These are phyloP conservation scores for Trichosurus vulpecula DNA, from an alignment of 2,797 vertebrate species.

Conservation along the genomic window DNA sequence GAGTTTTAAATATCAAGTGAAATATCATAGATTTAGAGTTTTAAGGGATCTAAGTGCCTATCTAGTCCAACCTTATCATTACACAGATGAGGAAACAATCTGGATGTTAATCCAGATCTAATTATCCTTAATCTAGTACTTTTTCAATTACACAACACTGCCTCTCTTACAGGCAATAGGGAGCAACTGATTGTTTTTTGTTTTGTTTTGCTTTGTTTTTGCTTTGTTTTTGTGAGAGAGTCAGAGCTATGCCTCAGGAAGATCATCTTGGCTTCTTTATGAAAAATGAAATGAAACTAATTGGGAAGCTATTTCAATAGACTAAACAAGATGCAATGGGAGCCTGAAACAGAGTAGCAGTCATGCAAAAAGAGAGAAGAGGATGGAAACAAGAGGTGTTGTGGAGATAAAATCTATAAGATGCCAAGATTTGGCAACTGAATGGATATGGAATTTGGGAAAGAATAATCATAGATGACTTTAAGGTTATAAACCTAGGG, in stretches of 20 bases:
- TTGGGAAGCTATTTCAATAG: not conserved
- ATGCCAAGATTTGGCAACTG: not conserved
- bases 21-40: too few species aligned
- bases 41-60: too few species aligned
- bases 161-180: not conserved
- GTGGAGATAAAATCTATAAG: not conserved
- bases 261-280: not conserved
- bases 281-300: not conserved
- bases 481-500: not conserved
- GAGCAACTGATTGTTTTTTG: not conserved
- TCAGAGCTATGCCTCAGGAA: not conserved
- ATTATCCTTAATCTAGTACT: not conserved
- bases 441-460: not conserved
- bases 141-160: not conserved
- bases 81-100: not conserved
- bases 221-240: not conserved
- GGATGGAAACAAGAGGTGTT: not conserved
- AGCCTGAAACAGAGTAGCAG: not conserved
- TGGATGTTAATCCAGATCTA: not conserved
- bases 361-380: not conserved
- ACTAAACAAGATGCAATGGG: not conserved
- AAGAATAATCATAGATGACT: not conserved
- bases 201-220: too few species aligned
- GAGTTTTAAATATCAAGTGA: too few species aligned
- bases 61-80: too few species aligned